phyloP scores from a whole-genome alignment of 2,888 invertebrate genomes.

The Aspidiotus destructor region DNA sequence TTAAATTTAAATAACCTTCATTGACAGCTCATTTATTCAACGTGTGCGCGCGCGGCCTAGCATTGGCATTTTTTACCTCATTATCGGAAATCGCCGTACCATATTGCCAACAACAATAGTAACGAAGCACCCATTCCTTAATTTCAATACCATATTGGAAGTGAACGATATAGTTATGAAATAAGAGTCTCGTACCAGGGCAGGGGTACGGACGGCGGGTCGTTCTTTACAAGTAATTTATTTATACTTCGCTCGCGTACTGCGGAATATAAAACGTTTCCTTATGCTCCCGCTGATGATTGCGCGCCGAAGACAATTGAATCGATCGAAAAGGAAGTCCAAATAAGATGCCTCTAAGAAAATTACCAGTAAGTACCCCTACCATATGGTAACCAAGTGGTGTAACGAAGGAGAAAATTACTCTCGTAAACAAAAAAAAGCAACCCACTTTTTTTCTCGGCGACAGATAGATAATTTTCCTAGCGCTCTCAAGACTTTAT shows the following conservation, averaged over 20 bases:
- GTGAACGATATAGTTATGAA: neutral
- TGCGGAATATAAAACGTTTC: neutral
- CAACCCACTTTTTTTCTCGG: conserved; percentile 19
- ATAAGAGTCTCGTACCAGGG: too few relatives aligned
- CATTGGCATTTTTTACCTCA: neutral
- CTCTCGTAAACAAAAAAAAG: conserved; percentile 32
- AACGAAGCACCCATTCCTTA: conserved; percentile 15
- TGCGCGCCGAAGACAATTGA: conserved; percentile 20
- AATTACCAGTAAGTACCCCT: neutral
- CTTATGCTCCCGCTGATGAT: neutral
- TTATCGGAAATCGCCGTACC: conserved; percentile 10
- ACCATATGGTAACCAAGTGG: conserved; percentile 32
- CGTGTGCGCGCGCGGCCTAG: too few relatives aligned
- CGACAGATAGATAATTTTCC: conserved; percentile 13
- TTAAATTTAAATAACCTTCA: too few relatives aligned
- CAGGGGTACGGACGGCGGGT: too few relatives aligned
- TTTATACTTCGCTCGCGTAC: too few relatives aligned
- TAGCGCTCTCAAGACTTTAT: neutral
- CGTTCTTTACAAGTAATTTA: too few relatives aligned
- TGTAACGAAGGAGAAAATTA: conserved; percentile 32
- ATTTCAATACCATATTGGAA: conserved; percentile 32
- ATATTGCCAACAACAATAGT: conserved; percentile 24
- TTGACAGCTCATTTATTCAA: too few relatives aligned
- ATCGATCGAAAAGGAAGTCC: conserved; percentile 23
- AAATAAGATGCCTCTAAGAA: conserved; percentile 22